Percentiles rank a stretch among this genome's conserved stretches.
phyloP scores from a whole-genome alignment of 2,888 invertebrate genomes.

The Mythimna lalbum region DNA sequence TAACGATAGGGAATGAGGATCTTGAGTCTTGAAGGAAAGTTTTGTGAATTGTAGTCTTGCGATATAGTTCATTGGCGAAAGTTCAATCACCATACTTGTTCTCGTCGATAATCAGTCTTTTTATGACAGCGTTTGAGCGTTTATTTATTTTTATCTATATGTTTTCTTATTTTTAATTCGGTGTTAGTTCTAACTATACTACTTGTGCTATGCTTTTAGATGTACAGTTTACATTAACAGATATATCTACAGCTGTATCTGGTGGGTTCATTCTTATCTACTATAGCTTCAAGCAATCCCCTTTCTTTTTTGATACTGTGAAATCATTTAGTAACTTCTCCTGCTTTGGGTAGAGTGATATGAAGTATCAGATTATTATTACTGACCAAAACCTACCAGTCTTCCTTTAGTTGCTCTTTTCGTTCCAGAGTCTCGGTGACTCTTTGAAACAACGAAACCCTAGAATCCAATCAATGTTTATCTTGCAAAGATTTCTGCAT shows the following conservation, averaged over 20 bases:
- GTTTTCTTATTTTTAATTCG: not conserved
- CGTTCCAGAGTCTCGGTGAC: too few relatives aligned
- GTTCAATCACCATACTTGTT: not conserved
- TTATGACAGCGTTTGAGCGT: not conserved
- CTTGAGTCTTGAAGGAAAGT: not conserved
- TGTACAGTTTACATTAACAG: not conserved
- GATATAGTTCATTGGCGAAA: not conserved
- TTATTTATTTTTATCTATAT: not conserved
- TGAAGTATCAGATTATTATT: too few relatives aligned
- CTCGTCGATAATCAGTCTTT: not conserved
- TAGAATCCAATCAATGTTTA: too few relatives aligned
- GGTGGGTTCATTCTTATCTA: not conserved
- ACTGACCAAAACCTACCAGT: too few relatives aligned
- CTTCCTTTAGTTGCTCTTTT: too few relatives aligned
- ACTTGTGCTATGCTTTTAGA: not conserved
- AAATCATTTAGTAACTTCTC: too few relatives aligned
- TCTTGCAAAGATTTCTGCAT: too few relatives aligned
- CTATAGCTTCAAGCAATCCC: too few relatives aligned
- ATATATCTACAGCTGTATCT: not conserved
- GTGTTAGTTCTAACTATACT: not conserved
- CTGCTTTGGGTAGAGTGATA: too few relatives aligned
- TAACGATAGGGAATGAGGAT: not conserved
- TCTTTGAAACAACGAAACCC: too few relatives aligned
- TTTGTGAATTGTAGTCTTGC: constrained; percentile 4
- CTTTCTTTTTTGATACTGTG: too few relatives aligned